These are phyloP conservation scores for Paragorgia papillata DNA, from an alignment of 92 coral and sea anemone genomes.

Conservation along the genomic window DNA sequence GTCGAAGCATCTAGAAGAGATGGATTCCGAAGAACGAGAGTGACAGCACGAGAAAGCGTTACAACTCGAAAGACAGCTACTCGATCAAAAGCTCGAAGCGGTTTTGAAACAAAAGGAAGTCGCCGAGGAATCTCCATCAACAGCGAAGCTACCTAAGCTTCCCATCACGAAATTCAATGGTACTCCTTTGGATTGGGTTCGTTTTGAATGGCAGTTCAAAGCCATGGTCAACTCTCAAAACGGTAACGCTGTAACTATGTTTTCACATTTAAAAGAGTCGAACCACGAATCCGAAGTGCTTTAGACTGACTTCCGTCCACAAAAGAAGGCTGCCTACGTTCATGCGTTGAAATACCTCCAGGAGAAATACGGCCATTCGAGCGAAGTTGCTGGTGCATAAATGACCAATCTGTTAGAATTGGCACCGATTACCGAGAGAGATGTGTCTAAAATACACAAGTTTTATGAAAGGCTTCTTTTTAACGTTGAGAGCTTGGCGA, in stretches of 20 bases:
- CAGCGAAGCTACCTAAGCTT: conserved; percentile 36
- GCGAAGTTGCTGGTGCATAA: conserved; percentile 21
- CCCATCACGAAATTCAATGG: conserved; percentile 29
- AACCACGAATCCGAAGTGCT: conserved; percentile 1
- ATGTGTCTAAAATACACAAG: neutral
- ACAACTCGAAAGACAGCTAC: conserved; percentile 22
- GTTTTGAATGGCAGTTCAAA: conserved; percentile 27
- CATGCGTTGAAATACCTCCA: conserved; percentile 15
- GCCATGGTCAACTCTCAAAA: conserved; percentile 45
- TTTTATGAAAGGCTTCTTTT: conserved; percentile 12
- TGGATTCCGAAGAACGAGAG: neutral
- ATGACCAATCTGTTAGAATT: neutral
- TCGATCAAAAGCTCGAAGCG: conserved; percentile 36
- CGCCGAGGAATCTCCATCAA: neutral
- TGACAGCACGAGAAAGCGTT: conserved; percentile 2
- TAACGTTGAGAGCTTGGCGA: conserved; percentile 7
- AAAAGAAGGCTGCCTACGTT: conserved; percentile 5
- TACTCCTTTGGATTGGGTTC: conserved; percentile 31
- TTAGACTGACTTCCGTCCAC: conserved; percentile 18
- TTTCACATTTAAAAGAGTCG: conserved; percentile 13
- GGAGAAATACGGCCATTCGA: conserved; percentile 18
- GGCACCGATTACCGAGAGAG: neutral
- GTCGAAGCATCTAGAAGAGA: neutral
- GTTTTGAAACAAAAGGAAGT: conserved; percentile 4
- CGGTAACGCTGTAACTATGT: neutral